Conservation (phyloP, 2,113 vertebrate genomes). For the Ovibos moschatus region DNA sequence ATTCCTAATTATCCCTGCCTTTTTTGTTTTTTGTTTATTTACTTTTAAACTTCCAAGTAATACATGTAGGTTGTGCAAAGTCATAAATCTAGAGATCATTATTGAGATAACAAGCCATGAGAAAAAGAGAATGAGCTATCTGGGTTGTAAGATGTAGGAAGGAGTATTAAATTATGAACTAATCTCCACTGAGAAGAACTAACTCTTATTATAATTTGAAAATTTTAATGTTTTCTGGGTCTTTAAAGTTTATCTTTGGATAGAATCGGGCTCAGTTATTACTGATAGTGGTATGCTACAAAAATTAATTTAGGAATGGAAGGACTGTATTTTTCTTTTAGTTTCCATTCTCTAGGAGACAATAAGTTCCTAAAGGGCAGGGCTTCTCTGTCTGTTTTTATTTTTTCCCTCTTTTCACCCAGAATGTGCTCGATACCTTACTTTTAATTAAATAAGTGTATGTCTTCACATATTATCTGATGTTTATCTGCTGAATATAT, state of each 20-base stretch:
- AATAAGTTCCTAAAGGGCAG: constrained; percentile 6
- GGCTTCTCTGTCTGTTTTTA: background rate
- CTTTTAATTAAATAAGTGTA: constrained; percentile 23
- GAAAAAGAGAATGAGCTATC: background rate
- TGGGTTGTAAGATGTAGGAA: constrained; percentile 16
- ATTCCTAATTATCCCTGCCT: background rate
- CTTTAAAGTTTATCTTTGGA: constrained; percentile 41
- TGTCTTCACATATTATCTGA: background rate
- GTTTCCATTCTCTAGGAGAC: background rate
- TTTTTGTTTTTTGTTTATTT: background rate
- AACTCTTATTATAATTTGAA: constrained; percentile 30
- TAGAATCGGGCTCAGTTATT: constrained; percentile 31
- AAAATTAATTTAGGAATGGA: constrained; percentile 43
- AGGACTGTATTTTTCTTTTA: background rate
- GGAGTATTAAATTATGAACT: background rate
- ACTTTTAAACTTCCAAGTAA: constrained; percentile 33
- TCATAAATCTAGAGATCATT: constrained; percentile 28
- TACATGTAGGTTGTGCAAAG: background rate
- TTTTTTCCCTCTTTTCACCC: background rate
- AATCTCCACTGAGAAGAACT: constrained; percentile 4
- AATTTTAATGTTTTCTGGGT: constrained; percentile 40
- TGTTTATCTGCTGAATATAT: constrained; percentile 3
- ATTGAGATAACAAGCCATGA: background rate
- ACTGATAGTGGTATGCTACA: background rate
- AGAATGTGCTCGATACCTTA: background rate